phyloP scores from a whole-genome alignment of 2,797 vertebrate genomes.

The Halcyon chelicuti region DNA sequence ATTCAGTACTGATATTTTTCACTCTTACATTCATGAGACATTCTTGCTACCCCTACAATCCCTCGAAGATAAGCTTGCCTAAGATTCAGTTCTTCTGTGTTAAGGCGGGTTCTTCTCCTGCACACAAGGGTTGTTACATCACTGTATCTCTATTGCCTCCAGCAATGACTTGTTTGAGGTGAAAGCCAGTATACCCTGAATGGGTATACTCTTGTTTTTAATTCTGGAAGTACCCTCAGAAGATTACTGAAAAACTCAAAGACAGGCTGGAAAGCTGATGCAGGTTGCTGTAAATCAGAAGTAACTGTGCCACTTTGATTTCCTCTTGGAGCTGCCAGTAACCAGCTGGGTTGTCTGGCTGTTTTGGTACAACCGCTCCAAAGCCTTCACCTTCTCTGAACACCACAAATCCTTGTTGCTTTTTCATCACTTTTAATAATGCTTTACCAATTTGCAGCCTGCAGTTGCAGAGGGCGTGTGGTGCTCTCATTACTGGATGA shows the following conservation, averaged over 20 bases:
- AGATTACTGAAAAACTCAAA: background rate
- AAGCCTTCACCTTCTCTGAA: background rate
- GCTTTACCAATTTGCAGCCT: background rate
- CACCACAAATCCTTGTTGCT: background rate
- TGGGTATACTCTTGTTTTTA: background rate
- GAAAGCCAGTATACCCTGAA: background rate
- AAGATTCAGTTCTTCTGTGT: background rate
- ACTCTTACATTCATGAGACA: background rate
- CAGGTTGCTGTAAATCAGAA: conserved; percentile 15
- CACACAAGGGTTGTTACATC: background rate
- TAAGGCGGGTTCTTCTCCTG: background rate
- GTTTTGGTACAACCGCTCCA: background rate
- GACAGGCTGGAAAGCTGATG: background rate
- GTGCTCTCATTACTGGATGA: background rate
- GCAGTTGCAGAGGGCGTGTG: background rate
- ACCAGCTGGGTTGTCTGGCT: background rate
- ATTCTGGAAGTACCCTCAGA: background rate
- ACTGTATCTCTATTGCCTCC: background rate
- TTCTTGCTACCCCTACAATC: background rate
- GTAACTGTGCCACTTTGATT: background rate
- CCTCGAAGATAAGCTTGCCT: background rate
- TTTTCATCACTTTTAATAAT: background rate
- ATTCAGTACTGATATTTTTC: background rate
- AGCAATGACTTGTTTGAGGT: background rate
- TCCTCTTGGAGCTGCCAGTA: background rate